These are phyloP conservation scores for Ophion costatus DNA, from an alignment of 2,888 invertebrate species.

Conservation along the genomic window DNA sequence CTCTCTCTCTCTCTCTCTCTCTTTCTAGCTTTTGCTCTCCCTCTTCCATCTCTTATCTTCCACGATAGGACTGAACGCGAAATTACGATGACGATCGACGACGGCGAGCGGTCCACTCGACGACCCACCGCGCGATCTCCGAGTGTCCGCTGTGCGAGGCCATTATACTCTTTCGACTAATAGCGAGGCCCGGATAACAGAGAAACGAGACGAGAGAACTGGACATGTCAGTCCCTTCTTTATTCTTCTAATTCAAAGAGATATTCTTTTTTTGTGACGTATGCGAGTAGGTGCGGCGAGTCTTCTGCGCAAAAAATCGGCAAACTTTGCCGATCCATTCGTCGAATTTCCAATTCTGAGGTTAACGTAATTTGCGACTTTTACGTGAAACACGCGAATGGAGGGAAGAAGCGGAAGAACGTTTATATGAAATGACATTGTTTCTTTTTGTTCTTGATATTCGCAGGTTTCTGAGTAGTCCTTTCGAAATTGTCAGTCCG, in stretches of 20 bases:
- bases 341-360: background rate
- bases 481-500: slow-evolving; percentile 37
- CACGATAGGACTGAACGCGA: slow-evolving; percentile 40
- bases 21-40: background rate
- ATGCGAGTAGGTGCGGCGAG: background rate
- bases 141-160: background rate
- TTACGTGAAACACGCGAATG: background rate
- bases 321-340: background rate
- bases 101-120: slow-evolving; percentile 23
- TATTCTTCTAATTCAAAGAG: background rate
- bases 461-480: slow-evolving; percentile 51
- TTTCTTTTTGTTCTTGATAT: background rate
- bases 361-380: background rate
- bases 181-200: slow-evolving; percentile 19
- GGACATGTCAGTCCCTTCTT: background rate
- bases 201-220: slow-evolving; percentile 1
- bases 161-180: slow-evolving; percentile 34
- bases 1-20: slow-evolving; percentile 27
- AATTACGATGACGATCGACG: slow-evolving; percentile 45
- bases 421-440: background rate
- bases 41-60: slow-evolving; percentile 37
- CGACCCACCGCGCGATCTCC: slow-evolving; percentile 10
- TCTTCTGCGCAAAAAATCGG: background rate
- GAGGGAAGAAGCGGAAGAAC: slow-evolving; percentile 3
- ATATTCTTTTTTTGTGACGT: background rate